These are phyloP conservation scores for Clepsis dumicolana DNA, from an alignment of 2,888 invertebrate species.

Conservation along the genomic window DNA sequence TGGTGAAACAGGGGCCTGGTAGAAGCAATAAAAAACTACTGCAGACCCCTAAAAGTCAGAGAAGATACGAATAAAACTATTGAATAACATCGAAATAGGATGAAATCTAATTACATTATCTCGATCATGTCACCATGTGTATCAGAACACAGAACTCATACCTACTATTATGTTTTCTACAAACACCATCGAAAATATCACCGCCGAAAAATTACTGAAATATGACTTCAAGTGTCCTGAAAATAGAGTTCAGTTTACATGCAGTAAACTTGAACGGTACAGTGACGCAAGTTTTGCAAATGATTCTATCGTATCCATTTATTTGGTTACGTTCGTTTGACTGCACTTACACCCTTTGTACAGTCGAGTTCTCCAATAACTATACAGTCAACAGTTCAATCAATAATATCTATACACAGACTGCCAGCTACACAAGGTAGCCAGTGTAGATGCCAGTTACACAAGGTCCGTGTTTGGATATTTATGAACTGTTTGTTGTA, in stretches of 20 bases:
- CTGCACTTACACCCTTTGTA: constrained; percentile 51
- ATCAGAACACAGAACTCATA: neutral
- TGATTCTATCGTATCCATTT: constrained; percentile 65
- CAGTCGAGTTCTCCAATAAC: no score
- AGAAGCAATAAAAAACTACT: no score
- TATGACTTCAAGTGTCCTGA: neutral
- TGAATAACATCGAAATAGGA: no score
- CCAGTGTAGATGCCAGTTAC: no score
- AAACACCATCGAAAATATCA: neutral
- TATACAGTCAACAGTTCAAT: no score
- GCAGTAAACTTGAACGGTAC: neutral
- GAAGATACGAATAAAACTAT: neutral
- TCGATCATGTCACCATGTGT: neutral
- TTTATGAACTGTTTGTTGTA: no score
- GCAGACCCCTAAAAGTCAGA: no score
- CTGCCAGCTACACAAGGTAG: no score
- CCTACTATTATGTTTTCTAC: neutral
- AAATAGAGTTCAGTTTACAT: neutral
- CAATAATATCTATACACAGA: no score
- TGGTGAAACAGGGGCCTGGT: no score
- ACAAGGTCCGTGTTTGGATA: no score
- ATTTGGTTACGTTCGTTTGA: constrained; percentile 71
- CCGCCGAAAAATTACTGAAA: neutral
- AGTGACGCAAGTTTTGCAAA: constrained; percentile 50
- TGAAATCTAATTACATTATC: neutral